Evolutionary conservation across 1,140 invertebrate species (phyloP).

Genomic region (Pinna nobilis): DNA sequence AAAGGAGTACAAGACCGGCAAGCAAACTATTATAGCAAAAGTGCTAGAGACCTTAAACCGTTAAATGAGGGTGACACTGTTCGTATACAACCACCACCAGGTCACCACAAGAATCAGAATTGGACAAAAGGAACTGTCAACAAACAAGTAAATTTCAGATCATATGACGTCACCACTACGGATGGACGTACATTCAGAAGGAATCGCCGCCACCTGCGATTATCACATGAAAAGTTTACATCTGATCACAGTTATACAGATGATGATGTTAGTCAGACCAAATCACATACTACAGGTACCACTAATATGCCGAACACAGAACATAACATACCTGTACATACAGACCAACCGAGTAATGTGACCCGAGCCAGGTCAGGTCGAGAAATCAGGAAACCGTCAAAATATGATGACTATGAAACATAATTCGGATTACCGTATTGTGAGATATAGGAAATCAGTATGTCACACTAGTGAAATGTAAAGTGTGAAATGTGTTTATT

Average conservation of each 20-base stretch:
- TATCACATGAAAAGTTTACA: background rate
- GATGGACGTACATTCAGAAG: background rate
- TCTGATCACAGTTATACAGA: background rate
- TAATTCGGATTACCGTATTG: too few relatives aligned
- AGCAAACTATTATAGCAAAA: constrained; percentile 21
- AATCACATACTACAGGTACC: background rate
- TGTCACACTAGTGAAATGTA: too few relatives aligned
- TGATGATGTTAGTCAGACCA: background rate
- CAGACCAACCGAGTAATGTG: background rate
- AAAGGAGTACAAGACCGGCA: constrained; percentile 20
- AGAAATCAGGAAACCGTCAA: background rate
- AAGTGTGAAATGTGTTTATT: too few relatives aligned
- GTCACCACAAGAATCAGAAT: too few relatives aligned
- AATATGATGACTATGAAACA: background rate
- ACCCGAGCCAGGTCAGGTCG: background rate
- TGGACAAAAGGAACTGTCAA: constrained; percentile 9
- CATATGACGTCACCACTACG: background rate
- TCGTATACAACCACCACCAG: constrained; percentile 1
- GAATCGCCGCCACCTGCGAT: background rate
- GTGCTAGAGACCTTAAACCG: background rate
- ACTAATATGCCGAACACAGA: too few relatives aligned
- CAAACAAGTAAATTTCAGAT: background rate
- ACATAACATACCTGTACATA: too few relatives aligned
- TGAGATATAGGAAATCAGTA: too few relatives aligned
- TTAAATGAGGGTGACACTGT: constrained; percentile 7